phyloP scores from a whole-genome alignment of 2,113 vertebrate species.

The Paradoxurus hermaphroditus region DNA sequence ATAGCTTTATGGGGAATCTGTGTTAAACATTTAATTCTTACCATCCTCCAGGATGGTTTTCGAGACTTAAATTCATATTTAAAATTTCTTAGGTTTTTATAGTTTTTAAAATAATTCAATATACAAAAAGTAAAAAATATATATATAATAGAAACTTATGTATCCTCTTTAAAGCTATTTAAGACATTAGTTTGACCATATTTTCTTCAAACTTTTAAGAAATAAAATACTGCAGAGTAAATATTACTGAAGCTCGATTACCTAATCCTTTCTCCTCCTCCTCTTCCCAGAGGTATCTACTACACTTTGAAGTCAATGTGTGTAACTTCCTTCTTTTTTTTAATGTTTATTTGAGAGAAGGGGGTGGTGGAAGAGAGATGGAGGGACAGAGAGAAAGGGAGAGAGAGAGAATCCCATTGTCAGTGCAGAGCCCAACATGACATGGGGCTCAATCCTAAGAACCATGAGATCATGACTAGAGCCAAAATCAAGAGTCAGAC shows the following conservation, averaged over 20 bases:
- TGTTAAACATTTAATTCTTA: conserved; percentile 17
- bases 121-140: background rate
- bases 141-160: background rate
- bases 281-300: background rate
- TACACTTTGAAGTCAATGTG: background rate
- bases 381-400: too few species aligned
- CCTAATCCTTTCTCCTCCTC: background rate
- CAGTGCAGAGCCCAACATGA: too few species aligned
- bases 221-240: background rate
- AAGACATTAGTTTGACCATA: background rate
- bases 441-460: too few species aligned
- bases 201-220: background rate
- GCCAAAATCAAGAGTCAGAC: too few species aligned
- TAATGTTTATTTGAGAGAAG: too few species aligned
- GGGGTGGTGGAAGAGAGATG: too few species aligned
- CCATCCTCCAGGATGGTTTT: background rate
- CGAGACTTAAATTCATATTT: background rate
- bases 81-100: background rate
- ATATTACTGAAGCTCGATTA: background rate
- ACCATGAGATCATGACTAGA: too few species aligned
- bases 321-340: background rate
- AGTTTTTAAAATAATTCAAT: background rate
- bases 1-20: background rate
- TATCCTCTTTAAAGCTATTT: background rate
- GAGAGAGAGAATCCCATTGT: too few species aligned